Base-by-base conservation (phyloP, 2,113 vertebrate genomes). In the Rhea pennata region DNA sequence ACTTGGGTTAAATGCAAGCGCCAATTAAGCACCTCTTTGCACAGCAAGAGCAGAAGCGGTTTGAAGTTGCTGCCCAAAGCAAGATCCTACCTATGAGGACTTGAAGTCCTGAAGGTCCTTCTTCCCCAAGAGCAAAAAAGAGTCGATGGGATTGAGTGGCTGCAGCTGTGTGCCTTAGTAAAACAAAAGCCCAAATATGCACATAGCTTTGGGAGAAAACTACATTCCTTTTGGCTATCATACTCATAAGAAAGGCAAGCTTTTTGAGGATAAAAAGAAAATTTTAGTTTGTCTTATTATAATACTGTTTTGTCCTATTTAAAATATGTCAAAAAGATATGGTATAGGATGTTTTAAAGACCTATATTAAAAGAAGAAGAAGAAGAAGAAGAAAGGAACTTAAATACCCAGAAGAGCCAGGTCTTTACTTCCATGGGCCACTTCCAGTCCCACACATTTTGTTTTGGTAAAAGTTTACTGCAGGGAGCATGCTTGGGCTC, bases 1-100 rank as follows among this genome's bases (percentile, higher is more conserved):
- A 2, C 77, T 87, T 79, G 70, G 12, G 61, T 87, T 95, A 92
- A 86, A 84, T 79, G 77, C 39, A 76, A 90, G 79, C 48, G 85
- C 54, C 54, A 90, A 74, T 90, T 76, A 84, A 74, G 33, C 1
- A 1, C 23, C 66, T 91, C 84, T 84, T 72, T 66, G 12, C 29
- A 69, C 22, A 82, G 62, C 40, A 74, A 92, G 70, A 92, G 85
- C 48, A 87, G 70, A 92, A 74, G 29, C 31, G 46, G 13, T 12
- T 67, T 65, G 83, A 89, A 94, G 73, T 22, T 82, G 21, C 44
- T 92, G 53, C 71, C 73, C 40, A 69, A 51, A 91, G 44, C 22
- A 81, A 86, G 65, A 20, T 64, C 29, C 33, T 77, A 31, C 50
- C 58, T 64, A 17, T 67, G 70, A 72, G 48, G 73, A 1, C 0